A percentile compares a stretch with the other conserved stretches of the same genome.
Evolutionary conservation across 2,113 vertebrate genomes (phyloP).

Genomic region (Narcine bancroftii): DNA sequence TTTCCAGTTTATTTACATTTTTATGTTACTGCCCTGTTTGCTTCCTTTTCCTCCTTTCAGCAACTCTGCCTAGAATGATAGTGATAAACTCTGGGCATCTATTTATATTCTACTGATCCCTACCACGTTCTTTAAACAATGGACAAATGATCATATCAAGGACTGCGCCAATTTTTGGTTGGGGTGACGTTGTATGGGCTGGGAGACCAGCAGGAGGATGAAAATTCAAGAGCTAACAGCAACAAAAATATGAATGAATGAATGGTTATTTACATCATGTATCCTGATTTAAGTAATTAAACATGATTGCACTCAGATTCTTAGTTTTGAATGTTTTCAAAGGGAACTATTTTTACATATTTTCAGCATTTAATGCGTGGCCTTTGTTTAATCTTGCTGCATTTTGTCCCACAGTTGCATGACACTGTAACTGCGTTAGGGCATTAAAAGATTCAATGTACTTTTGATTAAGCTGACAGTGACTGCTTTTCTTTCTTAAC

Average conservation of each 20-base stretch:
- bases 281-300: not conserved
- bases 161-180: not conserved
- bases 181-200: not conserved
- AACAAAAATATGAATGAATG: not conserved
- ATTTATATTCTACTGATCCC: not conserved
- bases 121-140: not conserved
- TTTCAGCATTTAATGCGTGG: not conserved
- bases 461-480: not conserved
- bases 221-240: not conserved
- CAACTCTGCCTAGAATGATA: not conserved
- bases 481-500: not conserved
- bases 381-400: not conserved
- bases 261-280: not conserved
- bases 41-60: not conserved
- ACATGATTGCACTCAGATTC: not conserved
- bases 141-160: not conserved
- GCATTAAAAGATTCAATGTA: too few relatives aligned
- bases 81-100: not conserved
- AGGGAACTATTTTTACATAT: not conserved
- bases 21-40: too few relatives aligned
- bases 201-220: not conserved
- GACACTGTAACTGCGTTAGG: not conserved
- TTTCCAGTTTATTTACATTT: too few relatives aligned
- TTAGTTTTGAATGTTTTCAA: conserved; percentile 1
- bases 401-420: not conserved